Conservation (phyloP, 92 coral and sea anemone genomes). For the Phenganax subtilis region DNA sequence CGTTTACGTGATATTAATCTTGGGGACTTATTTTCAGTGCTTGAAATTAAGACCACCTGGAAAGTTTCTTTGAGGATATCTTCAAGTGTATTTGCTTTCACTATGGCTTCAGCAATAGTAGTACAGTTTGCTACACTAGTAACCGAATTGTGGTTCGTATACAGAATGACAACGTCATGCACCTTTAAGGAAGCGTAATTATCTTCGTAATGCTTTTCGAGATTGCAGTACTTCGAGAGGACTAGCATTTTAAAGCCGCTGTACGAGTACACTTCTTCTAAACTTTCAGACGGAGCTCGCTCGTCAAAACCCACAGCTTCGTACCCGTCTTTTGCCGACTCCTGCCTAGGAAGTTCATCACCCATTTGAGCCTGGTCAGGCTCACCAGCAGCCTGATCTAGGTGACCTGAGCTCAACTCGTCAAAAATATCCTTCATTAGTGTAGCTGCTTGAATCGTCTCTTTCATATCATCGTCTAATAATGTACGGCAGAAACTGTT, state of each 20-base stretch:
- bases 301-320: not conserved
- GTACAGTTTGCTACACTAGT: not conserved
- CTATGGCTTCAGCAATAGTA: not conserved
- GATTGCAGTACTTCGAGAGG: not conserved
- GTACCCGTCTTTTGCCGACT: too few species aligned
- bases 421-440: not conserved
- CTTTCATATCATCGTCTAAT: not conserved
- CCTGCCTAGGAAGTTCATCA: too few species aligned
- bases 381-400: not conserved
- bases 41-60: constrained; percentile 4
- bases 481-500: not conserved
- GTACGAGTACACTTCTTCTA: not conserved
- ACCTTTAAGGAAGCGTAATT: not conserved
- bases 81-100: not conserved
- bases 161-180: not conserved
- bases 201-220: not conserved
- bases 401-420: not conserved
- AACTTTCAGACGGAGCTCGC: not conserved
- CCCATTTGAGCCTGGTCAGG: not conserved
- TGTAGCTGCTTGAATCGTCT: not conserved
- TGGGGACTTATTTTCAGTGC: not conserved
- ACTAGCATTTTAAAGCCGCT: not conserved
- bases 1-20: not conserved
- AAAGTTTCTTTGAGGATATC: constrained; percentile 6
- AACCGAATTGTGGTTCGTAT: not conserved